These are phyloP conservation scores for Melanostigma gelatinosum DNA, from an alignment of 2,113 vertebrate species.

Conservation along the genomic window DNA sequence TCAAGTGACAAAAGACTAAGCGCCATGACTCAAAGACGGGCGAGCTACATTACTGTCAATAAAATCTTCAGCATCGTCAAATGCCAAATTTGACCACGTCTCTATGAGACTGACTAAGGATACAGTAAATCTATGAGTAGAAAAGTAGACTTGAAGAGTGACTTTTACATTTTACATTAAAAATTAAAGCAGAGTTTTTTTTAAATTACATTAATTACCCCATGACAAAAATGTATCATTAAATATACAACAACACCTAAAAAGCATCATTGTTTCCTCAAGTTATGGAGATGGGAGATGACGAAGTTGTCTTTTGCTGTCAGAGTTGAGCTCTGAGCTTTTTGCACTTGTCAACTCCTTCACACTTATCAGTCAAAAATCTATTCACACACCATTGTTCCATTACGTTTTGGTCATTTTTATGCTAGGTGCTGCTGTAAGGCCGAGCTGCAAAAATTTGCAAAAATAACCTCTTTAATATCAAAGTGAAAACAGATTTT, in stretches of 20 bases:
- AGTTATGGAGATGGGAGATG: neutral
- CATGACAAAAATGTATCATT: neutral
- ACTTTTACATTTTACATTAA: neutral
- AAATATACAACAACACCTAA: neutral
- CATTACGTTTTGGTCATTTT: conserved; percentile 30
- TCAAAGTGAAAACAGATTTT: no score
- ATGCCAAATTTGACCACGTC: conserved; percentile 9
- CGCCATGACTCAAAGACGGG: conserved; percentile 70
- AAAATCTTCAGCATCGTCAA: conserved; percentile 37
- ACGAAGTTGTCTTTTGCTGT: conserved; percentile 10
- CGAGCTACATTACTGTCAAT: conserved; percentile 71
- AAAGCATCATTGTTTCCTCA: neutral
- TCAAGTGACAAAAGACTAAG: conserved; percentile 83
- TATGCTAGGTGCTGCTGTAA: conserved; percentile 2
- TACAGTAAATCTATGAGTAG: neutral
- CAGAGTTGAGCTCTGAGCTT: neutral
- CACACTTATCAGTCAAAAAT: conserved; percentile 42
- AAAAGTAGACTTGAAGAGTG: neutral
- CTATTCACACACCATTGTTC: conserved; percentile 46
- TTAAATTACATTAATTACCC: neutral
- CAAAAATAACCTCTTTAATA: no score
- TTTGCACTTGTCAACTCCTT: conserved; percentile 29
- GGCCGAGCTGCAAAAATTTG: conserved; percentile 8
- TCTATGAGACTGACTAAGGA: neutral
- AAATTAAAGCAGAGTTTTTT: neutral